Percentiles rank a stretch among this genome's conserved stretches.
Evolutionary conservation across 1,140 invertebrate species (phyloP).

Genomic region (Notospermus geniculatus): DNA sequence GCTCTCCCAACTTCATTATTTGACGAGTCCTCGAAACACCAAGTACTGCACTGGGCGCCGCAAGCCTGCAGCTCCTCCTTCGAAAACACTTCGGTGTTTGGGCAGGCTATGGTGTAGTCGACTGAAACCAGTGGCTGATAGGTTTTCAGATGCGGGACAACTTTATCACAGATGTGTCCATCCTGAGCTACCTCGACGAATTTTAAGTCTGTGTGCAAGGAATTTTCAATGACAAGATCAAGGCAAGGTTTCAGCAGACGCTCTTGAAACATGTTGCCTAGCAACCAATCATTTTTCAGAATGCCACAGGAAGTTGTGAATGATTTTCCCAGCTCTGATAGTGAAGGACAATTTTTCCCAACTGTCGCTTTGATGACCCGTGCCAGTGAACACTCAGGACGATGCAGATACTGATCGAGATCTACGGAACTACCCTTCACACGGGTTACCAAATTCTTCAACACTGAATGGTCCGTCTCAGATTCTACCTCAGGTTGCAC

Average conservation of each 20-base stretch:
- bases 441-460: neutral
- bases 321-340: neutral
- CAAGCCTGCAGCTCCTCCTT: slow-evolving; percentile 38
- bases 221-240: slow-evolving; percentile 78
- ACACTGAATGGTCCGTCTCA: neutral
- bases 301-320: neutral
- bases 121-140: slow-evolving; percentile 54
- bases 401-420: neutral
- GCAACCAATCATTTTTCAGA: slow-evolving; percentile 1
- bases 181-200: slow-evolving; percentile 67
- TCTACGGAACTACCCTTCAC: too few species aligned
- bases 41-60: slow-evolving; percentile 37
- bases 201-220: slow-evolving; percentile 69
- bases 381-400: neutral
- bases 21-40: slow-evolving; percentile 38
- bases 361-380: neutral
- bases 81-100: slow-evolving; percentile 39
- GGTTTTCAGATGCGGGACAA: slow-evolving; percentile 39
- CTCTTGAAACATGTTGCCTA: neutral
- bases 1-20: slow-evolving; percentile 14
- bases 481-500: too few species aligned
- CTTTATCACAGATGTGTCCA: slow-evolving; percentile 33
- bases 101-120: slow-evolving; percentile 51
- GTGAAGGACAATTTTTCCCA: neutral
- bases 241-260: slow-evolving; percentile 42